Evolutionary conservation across 2,113 vertebrate genomes (phyloP), one percentile per base, ranked within the genome.

Genomic region (Lophotis ruficrista): DNA sequence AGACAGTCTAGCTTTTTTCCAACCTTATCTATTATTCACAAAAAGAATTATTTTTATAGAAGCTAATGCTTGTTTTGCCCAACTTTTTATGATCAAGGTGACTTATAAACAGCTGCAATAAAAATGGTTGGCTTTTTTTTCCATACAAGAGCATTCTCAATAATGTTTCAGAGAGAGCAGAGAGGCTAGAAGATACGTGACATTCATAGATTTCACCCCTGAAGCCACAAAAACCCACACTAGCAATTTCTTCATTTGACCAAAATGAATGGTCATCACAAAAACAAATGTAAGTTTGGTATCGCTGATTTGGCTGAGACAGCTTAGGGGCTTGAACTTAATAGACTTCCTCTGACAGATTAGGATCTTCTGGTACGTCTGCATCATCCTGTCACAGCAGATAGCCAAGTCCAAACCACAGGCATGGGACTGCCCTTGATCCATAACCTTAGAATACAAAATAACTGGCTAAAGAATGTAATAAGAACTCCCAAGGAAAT

Each of bases 231-330:
- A 98, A 97, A 58, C 80, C 96, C 96, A 97, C 94, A 95, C 21
- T 68, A 97, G 97, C 97, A 98, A 97, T 98, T 98, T 98, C 97
- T 98, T 98, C 97, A 98, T 98, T 97, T 97, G 97, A 98, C 97
- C 98, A 98, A 97, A 98, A 98, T 98, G 97, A 98, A 98, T 98
- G 98, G 98, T 98, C 98, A 98, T 97, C 97, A 96, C 95, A 97
- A 97, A 98, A 98, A 98, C 97, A 98, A 98, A 97, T 97, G 96
- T 97, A 98, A 98, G 96, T 97, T 97, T 96, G 97, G 97, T 96
- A 96, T 95, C 96, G 90, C 95, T 97, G 97, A 98, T 98, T 97
- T 97, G 98, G 97, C 95, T 97, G 97, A 93, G 97, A 98, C 97
- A 98, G 97, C 98, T 98, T 94, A 97, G 96, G 97, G 98, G 98